Evolutionary conservation across 1,140 invertebrate genomes (phyloP), one percentile per base, ranked within the genome.

Genomic region (Acromyrmex echinatior): DNA sequence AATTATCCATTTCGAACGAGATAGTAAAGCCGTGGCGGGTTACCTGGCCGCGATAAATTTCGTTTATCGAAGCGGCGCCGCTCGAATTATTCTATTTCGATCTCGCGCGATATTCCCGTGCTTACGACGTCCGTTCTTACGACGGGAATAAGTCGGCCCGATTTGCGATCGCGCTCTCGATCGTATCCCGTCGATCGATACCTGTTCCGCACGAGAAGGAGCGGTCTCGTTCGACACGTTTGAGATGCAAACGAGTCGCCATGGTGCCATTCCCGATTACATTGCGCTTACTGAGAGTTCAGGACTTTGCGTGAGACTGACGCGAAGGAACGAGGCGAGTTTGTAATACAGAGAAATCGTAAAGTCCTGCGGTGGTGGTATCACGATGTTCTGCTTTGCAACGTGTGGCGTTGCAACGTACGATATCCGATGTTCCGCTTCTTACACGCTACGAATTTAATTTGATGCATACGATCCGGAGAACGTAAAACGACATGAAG

Each of bases 1-100:
- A 90, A 88, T 91, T 91, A 91, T 90, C 86, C 87, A 90, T 85
- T 80, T 74, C 45, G 31, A 76, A n/a, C 66, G 85, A 90, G 82
- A 87, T 86, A 74, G 86, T 77, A 39, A 70, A 35, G 53, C 84
- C 66, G 63, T 66, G 71, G 63, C 53, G 81, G 81, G 70, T 87
- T 74, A 82, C 80, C 60, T 73, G 89, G 56, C 28, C 86, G 86
- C 84, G 87, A 90, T 91, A 90, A 91, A 91, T 90, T 88, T 82
- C 80, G 73, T 88, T 91, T 90, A 91, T 91, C 88, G 51, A 31
- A 28, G 12, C 68, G 73, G 45, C 76, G 35, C 45, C 82, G 82
- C 87, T 87, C 74, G 77, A 91, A 77, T 74, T 71, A 87, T 90
- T 88, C 88, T 82, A 85, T 89, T 60, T 66, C 49, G 56, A 85